A percentile compares a stretch with the other conserved stretches of the same genome.
Conservation (phyloP, 2,113 vertebrate genomes). For the Brachyhypopomus occidentalis region DNA sequence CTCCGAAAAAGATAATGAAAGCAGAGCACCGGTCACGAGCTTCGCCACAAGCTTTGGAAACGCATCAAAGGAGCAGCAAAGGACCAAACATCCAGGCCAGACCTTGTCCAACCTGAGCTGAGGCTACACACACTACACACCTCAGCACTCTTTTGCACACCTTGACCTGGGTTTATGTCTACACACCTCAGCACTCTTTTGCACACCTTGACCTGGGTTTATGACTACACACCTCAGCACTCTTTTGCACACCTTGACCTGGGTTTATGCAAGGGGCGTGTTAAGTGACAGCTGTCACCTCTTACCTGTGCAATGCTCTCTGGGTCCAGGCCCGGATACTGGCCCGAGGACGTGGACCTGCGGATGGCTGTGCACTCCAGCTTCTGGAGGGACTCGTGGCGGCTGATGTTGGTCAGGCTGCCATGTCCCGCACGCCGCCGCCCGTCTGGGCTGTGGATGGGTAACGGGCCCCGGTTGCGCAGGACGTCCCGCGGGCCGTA, state of each 20-base stretch:
- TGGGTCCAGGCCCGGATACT: conserved; percentile 91
- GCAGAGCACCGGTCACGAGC: background rate
- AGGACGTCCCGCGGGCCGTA: conserved; percentile 86
- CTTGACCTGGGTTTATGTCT: too few species aligned
- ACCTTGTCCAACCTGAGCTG: background rate
- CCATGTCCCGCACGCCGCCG: conserved; percentile 85
- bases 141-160: too few species aligned
- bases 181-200: too few species aligned
- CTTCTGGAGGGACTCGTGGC: conserved; percentile 93
- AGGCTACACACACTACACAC: background rate
- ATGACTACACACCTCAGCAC: too few species aligned
- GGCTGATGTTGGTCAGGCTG: conserved; percentile 92
- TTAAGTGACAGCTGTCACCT: conserved; percentile 69
- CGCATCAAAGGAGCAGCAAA: background rate
- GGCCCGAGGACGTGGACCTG: conserved; percentile 94
- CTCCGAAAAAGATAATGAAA: background rate
- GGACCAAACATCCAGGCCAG: background rate
- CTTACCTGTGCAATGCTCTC: conserved; percentile 98
- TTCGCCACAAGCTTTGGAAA: background rate
- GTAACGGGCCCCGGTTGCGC: conserved; percentile 79
- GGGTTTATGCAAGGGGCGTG: too few species aligned
- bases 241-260: too few species aligned
- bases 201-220: too few species aligned
- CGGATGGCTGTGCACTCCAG: conserved; percentile 93
- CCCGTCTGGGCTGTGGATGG: conserved; percentile 87